Conservation (phyloP, 2,113 vertebrate genomes). For the Coturnix japonica region DNA sequence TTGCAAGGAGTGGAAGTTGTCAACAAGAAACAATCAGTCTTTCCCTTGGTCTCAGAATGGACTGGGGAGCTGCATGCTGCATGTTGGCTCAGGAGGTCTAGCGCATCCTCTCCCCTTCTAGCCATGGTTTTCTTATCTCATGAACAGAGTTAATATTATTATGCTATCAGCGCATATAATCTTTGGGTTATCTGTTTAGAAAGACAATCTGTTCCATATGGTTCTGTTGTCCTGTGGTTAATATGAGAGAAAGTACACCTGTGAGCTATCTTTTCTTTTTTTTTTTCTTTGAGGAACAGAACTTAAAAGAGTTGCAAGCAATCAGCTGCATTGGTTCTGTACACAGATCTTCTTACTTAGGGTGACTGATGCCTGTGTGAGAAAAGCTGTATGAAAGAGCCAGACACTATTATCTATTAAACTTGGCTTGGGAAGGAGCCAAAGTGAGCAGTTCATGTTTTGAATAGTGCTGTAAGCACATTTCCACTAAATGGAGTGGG, state of each 20-base stretch:
- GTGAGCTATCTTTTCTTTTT: background rate
- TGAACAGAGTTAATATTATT: background rate
- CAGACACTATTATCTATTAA: background rate
- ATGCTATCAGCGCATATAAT: background rate
- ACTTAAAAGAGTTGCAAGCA: background rate
- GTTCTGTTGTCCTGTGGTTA: background rate
- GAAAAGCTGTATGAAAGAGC: background rate
- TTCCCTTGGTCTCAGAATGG: rapidly evolving
- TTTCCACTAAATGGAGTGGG: background rate
- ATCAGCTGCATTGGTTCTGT: background rate
- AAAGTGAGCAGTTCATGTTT: background rate
- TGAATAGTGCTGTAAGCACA: rapidly evolving
- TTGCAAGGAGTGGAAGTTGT: background rate
- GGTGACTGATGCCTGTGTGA: background rate
- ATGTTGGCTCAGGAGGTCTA: background rate
- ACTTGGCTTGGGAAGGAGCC: background rate
- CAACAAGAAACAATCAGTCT: background rate
- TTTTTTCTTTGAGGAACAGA: background rate
- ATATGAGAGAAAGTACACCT: background rate
- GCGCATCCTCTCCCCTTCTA: background rate
- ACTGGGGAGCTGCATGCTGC: background rate
- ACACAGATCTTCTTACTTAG: background rate
- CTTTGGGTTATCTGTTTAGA: background rate
- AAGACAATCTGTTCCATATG: background rate
- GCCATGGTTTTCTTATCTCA: background rate